Conservation (phyloP, 2,113 vertebrate species). For the Alectura lathami region DNA sequence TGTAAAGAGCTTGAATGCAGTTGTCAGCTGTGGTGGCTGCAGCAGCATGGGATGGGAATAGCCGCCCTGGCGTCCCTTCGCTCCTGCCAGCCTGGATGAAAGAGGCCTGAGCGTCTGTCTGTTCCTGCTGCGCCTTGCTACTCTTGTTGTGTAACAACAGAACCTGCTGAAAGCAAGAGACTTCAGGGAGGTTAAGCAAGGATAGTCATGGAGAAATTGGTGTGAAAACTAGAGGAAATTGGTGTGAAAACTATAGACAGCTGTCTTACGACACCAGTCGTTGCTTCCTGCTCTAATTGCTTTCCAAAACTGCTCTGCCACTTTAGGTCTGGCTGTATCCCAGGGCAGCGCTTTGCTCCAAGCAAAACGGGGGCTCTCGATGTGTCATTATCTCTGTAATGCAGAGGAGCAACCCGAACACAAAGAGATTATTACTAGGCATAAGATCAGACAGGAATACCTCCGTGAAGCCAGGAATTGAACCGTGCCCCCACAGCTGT, state of each 20-base stretch:
- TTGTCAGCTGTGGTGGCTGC: not conserved
- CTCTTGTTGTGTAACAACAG: not conserved
- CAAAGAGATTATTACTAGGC: not conserved
- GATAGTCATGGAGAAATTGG: not conserved
- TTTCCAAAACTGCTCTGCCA: not conserved
- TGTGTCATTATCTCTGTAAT: not conserved
- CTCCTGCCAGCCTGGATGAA: not conserved
- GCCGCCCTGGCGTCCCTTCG: not conserved
- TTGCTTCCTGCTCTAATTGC: slow-evolving; percentile 7
- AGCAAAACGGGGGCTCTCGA: not conserved
- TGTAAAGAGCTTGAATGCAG: not conserved
- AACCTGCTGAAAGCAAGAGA: not conserved
- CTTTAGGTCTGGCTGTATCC: not conserved
- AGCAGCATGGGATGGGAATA: rapidly evolving
- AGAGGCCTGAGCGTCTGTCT: not conserved
- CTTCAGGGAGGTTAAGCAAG: not conserved
- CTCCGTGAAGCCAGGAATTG: not conserved
- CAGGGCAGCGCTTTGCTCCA: not conserved
- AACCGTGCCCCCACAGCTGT: not conserved
- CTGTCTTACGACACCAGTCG: not conserved
- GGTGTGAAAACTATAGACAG: not conserved
- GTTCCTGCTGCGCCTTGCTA: not conserved
- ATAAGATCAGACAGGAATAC: not conserved
- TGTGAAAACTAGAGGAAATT: not conserved
- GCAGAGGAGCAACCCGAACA: slow-evolving; percentile 7